A percentile compares a stretch with the other conserved stretches of the same genome.
phyloP scores from a whole-genome alignment of 2,113 vertebrate genomes.

The Ancistrus triradiatus region DNA sequence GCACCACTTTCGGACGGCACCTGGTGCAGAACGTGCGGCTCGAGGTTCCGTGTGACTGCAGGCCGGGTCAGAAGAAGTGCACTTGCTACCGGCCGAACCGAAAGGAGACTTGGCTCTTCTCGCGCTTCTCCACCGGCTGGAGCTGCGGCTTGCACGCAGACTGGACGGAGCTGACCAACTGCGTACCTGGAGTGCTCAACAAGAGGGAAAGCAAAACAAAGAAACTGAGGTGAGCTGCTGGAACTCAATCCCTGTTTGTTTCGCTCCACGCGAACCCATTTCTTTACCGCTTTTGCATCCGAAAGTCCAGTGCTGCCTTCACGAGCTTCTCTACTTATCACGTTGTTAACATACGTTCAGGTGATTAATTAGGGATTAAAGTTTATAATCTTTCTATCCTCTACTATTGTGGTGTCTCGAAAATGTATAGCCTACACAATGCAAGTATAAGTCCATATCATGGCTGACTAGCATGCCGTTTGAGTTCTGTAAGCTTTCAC shows the following conservation, averaged over 20 bases:
- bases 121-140: constrained; percentile 86
- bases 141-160: constrained; percentile 87
- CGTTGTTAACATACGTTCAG: too few relatives aligned
- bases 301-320: too few relatives aligned
- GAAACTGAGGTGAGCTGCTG: constrained; percentile 68
- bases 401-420: too few relatives aligned
- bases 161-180: constrained; percentile 89
- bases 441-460: too few relatives aligned
- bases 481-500: too few relatives aligned
- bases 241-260: neutral
- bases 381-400: too few relatives aligned
- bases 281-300: too few relatives aligned
- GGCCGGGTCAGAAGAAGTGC: constrained; percentile 86
- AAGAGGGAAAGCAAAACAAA: constrained; percentile 72
- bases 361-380: too few relatives aligned
- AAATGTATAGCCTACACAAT: too few relatives aligned
- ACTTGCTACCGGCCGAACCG: constrained; percentile 86
- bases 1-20: constrained; percentile 85
- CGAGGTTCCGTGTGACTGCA: constrained; percentile 84
- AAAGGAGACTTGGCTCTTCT: constrained; percentile 84
- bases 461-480: too few relatives aligned
- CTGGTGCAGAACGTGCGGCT: constrained; percentile 84
- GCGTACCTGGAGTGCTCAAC: constrained; percentile 81
- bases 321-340: too few relatives aligned
- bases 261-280: neutral